Evolutionary conservation across 2,888 invertebrate genomes (phyloP).

Genomic region (Tricholauxania praeusta): DNA sequence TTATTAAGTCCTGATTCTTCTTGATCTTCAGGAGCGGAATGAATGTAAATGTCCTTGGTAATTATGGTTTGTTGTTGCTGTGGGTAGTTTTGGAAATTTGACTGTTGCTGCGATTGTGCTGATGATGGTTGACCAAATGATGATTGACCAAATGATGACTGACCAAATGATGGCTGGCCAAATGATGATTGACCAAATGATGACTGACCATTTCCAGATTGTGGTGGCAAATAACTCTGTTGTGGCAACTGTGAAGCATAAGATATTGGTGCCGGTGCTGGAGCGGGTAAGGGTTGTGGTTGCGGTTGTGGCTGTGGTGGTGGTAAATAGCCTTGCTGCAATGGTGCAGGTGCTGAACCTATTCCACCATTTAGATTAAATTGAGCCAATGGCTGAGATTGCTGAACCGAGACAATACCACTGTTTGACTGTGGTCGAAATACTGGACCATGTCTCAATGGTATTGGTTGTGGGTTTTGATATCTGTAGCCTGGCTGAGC

Average conservation of each 20-base stretch:
- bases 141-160: constrained; percentile 43
- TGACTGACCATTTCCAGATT: constrained; percentile 31
- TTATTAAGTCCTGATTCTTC: constrained; percentile 53
- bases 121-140: constrained; percentile 1
- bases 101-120: constrained; percentile 45
- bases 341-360: constrained; percentile 9
- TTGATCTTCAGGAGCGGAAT: constrained; percentile 63
- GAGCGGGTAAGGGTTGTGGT: not conserved
- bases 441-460: too few species aligned
- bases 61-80: constrained; percentile 54
- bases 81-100: not conserved
- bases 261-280: constrained; percentile 4
- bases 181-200: constrained; percentile 40
- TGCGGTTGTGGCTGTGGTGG: constrained; percentile 29
- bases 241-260: constrained; percentile 1
- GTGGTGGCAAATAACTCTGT: constrained; percentile 18
- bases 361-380: constrained; percentile 41
- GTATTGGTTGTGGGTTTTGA: constrained; percentile 41
- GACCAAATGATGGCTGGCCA: constrained; percentile 32
- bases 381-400: constrained; percentile 42
- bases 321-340: constrained; percentile 12
- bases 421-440: constrained; percentile 39
- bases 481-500: constrained; percentile 59
- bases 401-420: constrained; percentile 52
- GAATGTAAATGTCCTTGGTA: constrained; percentile 64